phyloP scores from a whole-genome alignment of 2,888 invertebrate genomes.

The Trissoscelio sp. region DNA sequence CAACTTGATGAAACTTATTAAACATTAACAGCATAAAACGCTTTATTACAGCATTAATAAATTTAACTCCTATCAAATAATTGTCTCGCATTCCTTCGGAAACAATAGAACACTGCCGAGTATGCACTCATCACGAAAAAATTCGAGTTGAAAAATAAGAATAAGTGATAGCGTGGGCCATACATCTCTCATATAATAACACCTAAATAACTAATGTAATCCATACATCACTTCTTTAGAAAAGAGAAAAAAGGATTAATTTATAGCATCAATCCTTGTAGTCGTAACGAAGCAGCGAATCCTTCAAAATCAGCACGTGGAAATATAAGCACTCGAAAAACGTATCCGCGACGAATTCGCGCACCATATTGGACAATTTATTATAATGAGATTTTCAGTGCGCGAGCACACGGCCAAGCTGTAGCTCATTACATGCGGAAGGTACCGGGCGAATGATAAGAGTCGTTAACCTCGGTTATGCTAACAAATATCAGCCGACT shows the following conservation, averaged over 20 bases:
- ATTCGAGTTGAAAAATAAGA: not conserved
- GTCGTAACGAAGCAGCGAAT: slow-evolving; percentile 48
- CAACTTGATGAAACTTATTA: slow-evolving; percentile 3
- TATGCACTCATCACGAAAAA: not conserved
- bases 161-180: not conserved
- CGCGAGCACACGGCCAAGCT: slow-evolving; percentile 29
- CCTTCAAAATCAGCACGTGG: slow-evolving; percentile 37
- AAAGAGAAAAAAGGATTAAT: slow-evolving; percentile 40
- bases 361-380: slow-evolving; percentile 41
- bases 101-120: not conserved
- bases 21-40: not conserved
- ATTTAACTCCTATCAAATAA: slow-evolving; percentile 6
- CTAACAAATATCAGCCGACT: slow-evolving; percentile 79
- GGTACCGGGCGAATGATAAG: slow-evolving; percentile 61
- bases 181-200: slow-evolving; percentile 26
- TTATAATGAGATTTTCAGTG: slow-evolving; percentile 53
- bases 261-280: slow-evolving; percentile 42
- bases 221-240: slow-evolving; percentile 25
- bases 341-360: slow-evolving; percentile 37
- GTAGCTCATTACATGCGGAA: slow-evolving; percentile 58
- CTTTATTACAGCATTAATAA: slow-evolving; percentile 7
- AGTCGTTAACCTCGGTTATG: slow-evolving; percentile 79
- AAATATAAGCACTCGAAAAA: not conserved
- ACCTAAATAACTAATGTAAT: slow-evolving; percentile 43
- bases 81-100: not conserved